These are phyloP conservation scores for Listrodromus nycthemerus DNA, from an alignment of 2,888 invertebrate genomes.

Conservation along the genomic window DNA sequence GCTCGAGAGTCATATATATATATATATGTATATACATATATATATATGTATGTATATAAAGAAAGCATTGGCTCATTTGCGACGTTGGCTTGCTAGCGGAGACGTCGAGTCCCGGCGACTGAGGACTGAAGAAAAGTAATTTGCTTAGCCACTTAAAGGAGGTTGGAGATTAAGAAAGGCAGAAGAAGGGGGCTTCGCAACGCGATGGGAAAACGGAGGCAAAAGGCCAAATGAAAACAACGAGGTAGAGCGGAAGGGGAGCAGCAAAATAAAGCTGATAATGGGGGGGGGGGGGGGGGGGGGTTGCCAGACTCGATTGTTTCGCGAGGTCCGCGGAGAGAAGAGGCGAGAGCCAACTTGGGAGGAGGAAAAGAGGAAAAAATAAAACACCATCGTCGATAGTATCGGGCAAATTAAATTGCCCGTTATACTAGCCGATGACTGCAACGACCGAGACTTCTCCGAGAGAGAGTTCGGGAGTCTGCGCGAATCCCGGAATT, in stretches of 20 bases:
- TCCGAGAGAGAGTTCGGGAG: background rate
- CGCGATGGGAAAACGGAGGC: slow-evolving; percentile 4
- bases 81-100: slow-evolving; percentile 15
- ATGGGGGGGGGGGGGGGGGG: too few species aligned
- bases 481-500: slow-evolving; percentile 18
- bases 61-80: slow-evolving; percentile 37
- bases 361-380: slow-evolving; percentile 1
- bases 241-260: slow-evolving; percentile 2
- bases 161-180: slow-evolving; percentile 20
- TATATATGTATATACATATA: slow-evolving; percentile 1
- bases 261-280: slow-evolving; percentile 59
- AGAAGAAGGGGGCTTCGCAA: background rate
- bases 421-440: slow-evolving; percentile 50
- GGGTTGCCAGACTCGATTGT: slow-evolving; percentile 58
- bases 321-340: slow-evolving; percentile 44
- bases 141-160: slow-evolving; percentile 56
- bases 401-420: slow-evolving; percentile 65
- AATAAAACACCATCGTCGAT: slow-evolving; percentile 49
- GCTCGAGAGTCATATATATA: slow-evolving; percentile 7
- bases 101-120: background rate
- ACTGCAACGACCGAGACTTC: slow-evolving; percentile 20
- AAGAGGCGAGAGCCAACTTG: slow-evolving; percentile 30
- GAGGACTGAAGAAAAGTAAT: slow-evolving; percentile 53
- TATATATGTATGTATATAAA: background rate
- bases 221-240: slow-evolving; percentile 13